Conservation (phyloP, 2,113 vertebrate species). For the Nothobranchius kuhntae region DNA sequence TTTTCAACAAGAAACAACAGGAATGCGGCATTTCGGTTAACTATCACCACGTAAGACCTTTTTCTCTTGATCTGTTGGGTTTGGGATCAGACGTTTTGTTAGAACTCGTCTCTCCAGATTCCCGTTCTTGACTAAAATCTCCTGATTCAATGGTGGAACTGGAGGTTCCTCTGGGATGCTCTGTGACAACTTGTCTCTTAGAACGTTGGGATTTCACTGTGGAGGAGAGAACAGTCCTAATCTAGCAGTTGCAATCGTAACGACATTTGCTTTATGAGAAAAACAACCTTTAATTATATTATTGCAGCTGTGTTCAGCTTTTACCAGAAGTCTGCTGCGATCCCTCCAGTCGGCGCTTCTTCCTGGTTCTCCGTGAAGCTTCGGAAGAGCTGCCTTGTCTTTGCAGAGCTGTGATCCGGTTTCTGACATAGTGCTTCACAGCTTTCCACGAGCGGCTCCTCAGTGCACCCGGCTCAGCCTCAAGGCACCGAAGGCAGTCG, state of each 20-base stretch:
- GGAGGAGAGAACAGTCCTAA: background rate
- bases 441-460: slow-evolving; percentile 58
- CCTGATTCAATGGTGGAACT: background rate
- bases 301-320: no score
- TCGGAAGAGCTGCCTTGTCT: slow-evolving; percentile 16
- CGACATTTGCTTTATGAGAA: no score
- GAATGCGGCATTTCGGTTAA: background rate
- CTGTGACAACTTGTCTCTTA: background rate
- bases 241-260: no score
- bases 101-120: fast-evolving
- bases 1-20: no score
- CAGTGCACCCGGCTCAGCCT: slow-evolving; percentile 51
- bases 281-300: no score
- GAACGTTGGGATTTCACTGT: no score
- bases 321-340: background rate
- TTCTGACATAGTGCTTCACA: slow-evolving; percentile 64
- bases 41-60: background rate
- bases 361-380: background rate
- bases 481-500: slow-evolving; percentile 59
- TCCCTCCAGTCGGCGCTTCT: background rate
- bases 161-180: fast-evolving
- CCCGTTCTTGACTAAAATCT: background rate
- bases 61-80: background rate
- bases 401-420: slow-evolving; percentile 62
- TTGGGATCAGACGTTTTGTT: background rate